phyloP scores from a whole-genome alignment of 2,113 vertebrate genomes.

The Pandion haliaetus region DNA sequence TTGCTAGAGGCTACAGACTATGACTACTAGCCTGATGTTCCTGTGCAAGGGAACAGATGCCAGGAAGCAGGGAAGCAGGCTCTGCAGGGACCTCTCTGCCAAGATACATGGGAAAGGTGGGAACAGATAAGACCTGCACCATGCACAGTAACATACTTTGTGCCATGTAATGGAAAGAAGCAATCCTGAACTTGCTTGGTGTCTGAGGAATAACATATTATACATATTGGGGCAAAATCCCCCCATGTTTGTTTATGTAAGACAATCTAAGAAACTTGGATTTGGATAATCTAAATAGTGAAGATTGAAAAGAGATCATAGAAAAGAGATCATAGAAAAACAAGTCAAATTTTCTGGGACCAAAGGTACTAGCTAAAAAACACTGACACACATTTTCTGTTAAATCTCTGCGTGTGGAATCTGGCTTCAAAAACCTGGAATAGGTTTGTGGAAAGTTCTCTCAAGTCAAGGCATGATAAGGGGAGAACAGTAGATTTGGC shows the following conservation, averaged over 20 bases:
- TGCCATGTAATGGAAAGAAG: not conserved
- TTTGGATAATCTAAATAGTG: not conserved
- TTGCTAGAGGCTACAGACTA: not conserved
- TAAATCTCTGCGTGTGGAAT: not conserved
- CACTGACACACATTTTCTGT: not conserved
- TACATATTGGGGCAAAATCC: not conserved
- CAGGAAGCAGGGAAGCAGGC: not conserved
- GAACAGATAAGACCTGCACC: not conserved
- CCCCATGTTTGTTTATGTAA: not conserved
- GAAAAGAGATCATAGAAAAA: not conserved
- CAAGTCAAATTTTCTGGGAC: not conserved
- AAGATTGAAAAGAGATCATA: not conserved
- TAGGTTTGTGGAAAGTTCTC: not conserved
- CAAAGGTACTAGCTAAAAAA: not conserved
- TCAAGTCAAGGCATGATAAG: not conserved
- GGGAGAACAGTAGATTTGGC: not conserved
- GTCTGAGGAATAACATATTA: not conserved
- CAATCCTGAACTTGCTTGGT: not conserved
- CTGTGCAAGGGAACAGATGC: not conserved
- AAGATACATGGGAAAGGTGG: not conserved
- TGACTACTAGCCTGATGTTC: not conserved
- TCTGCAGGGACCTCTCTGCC: not conserved
- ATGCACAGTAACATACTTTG: not conserved
- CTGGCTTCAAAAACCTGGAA: not conserved
- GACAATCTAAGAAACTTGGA: not conserved